phyloP scores from a whole-genome alignment of 2,797 vertebrate genomes.

The Scleropages formosus region DNA sequence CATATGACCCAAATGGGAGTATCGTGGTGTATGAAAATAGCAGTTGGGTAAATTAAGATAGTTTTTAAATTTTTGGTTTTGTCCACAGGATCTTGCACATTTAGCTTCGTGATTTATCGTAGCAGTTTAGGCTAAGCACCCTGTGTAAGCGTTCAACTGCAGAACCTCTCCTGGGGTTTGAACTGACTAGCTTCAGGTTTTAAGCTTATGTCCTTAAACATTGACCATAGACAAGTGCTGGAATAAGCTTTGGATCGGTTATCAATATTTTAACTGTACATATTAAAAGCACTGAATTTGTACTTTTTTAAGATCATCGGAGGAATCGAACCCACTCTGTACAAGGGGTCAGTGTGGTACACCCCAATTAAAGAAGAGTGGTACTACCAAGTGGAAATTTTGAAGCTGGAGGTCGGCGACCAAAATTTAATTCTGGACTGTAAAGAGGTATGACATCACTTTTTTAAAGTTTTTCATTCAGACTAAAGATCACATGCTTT shows the following conservation, averaged over 20 bases:
- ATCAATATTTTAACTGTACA: too few species aligned
- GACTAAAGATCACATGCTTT: not conserved
- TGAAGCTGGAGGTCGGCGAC: conserved; percentile 89
- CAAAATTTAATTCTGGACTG: conserved; percentile 89
- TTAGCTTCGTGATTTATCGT: not conserved
- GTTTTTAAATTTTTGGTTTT: too few species aligned
- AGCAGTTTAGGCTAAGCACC: too few species aligned
- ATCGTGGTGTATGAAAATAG: too few species aligned
- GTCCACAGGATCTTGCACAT: too few species aligned
- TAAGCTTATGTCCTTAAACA: too few species aligned
- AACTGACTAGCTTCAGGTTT: too few species aligned
- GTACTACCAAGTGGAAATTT: conserved; percentile 96
- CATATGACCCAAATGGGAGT: too few species aligned
- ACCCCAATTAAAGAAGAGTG: conserved; percentile 89
- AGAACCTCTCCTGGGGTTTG: too few species aligned
- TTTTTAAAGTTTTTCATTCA: not conserved
- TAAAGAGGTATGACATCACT: conserved; percentile 75
- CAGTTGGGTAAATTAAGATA: too few species aligned
- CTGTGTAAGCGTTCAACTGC: too few species aligned
- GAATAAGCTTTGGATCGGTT: not conserved
- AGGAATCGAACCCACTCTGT: conserved; percentile 82
- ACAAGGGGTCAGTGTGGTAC: conserved; percentile 87
- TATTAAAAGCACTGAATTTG: conserved; percentile 17
- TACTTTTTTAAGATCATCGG: conserved; percentile 79
- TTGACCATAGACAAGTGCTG: not conserved